Percentiles rank a stretch among this genome's conserved stretches.
Conservation (phyloP, 2,797 vertebrate species). For the Spinus olivaceus region DNA sequence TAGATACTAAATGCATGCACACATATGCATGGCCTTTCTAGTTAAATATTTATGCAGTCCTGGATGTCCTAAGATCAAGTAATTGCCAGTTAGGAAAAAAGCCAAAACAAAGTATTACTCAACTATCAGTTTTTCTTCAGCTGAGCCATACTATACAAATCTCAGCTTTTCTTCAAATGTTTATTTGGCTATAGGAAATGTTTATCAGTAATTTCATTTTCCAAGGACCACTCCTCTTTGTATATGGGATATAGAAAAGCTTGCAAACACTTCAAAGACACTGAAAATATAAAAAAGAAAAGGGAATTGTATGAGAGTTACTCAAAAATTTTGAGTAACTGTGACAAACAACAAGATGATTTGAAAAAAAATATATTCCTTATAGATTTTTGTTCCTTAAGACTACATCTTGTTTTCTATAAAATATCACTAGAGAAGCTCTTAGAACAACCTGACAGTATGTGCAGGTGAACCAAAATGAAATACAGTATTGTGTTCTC, state of each 20-base stretch:
- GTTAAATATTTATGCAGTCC: conserved; percentile 19
- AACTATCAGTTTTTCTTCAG: neutral
- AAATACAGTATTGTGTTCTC: neutral
- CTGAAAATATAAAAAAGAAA: neutral
- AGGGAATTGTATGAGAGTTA: neutral
- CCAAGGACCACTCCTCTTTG: neutral
- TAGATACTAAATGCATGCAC: conserved; percentile 18
- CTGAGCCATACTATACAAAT: neutral
- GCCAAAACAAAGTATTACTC: neutral
- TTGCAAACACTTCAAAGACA: neutral
- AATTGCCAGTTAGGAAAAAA: neutral
- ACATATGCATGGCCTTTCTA: neutral
- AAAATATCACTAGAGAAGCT: neutral
- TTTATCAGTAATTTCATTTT: neutral
- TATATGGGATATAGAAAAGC: neutral
- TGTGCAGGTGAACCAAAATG: neutral
- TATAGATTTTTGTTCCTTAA: neutral
- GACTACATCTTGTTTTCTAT: neutral
- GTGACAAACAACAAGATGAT: neutral
- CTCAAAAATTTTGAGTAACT: neutral
- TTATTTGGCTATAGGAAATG: neutral
- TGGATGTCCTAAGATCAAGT: conserved; percentile 13
- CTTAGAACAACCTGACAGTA: neutral
- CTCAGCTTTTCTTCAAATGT: neutral
- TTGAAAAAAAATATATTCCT: neutral